Percentiles rank a stretch among this genome's conserved stretches.
Conservation (phyloP, 2,113 vertebrate genomes). For the Cavia aperea region DNA sequence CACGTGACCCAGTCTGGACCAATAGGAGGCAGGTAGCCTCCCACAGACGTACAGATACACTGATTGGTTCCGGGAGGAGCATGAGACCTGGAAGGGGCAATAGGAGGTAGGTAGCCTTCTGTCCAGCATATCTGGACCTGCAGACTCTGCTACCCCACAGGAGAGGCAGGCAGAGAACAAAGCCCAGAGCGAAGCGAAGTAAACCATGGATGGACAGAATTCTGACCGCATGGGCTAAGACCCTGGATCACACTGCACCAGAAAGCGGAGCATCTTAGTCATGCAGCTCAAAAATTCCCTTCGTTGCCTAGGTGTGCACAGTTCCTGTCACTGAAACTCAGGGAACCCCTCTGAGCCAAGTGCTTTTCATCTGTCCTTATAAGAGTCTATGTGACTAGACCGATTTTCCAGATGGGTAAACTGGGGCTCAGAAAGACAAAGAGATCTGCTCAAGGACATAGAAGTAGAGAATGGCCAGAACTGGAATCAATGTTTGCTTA, state of each 20-base stretch:
- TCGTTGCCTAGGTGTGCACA: background rate
- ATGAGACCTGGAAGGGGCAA: background rate
- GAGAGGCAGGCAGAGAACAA: background rate
- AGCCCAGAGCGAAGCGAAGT: background rate
- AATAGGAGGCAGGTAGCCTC: background rate
- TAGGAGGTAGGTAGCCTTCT: background rate
- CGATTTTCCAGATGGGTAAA: background rate
- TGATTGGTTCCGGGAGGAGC: background rate
- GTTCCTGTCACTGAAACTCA: background rate
- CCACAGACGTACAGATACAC: background rate
- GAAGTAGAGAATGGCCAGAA: background rate
- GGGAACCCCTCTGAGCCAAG: background rate
- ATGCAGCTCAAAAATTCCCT: fast-evolving
- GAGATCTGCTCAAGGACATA: background rate
- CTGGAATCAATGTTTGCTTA: background rate
- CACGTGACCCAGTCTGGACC: background rate
- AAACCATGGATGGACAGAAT: background rate
- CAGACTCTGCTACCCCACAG: background rate
- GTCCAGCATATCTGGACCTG: background rate
- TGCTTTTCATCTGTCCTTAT: background rate
- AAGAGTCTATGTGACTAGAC: background rate
- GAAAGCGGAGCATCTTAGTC: background rate
- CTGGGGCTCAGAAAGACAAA: background rate
- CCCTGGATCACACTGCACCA: background rate
- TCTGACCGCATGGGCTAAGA: background rate